Base-by-base conservation (phyloP, 2,797 vertebrate genomes). In the Gila robusta region DNA sequence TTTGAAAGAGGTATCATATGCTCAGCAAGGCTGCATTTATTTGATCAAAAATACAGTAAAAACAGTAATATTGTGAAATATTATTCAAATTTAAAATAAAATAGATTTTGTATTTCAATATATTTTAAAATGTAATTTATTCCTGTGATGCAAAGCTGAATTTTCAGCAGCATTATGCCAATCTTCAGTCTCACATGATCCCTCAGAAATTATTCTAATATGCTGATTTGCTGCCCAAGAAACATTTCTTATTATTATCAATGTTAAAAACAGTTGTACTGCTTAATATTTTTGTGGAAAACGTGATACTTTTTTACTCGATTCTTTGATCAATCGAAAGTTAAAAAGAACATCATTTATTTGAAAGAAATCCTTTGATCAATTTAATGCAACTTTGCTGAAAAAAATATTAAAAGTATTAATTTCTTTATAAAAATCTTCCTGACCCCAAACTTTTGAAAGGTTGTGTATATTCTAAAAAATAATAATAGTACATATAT, bases 361-460 rank as follows among this genome's bases (percentile, higher is more conserved):
- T 76, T 77, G 28, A 23, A 37, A 39, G 21, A 35, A 59, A 39
- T 77, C 12, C 39, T 39, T 59, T 59, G 52, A 56, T 39, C 32
- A 39, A 32, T 54, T 76, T 14, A 35, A 79, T 21, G 56, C n/a
- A 21, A 64, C 37, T 28, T 21, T 44, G 56, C 56, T 44, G 35
- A 79, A 79, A 49, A 17, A 17, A 14, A 14, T 44, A 44, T 44
- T 62, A 17, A 26, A 78, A 39, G 23, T 64, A 79, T 64, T 79
- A 4, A 64, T 79, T 79, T 78, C 21, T 56, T 23, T 23, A 21
- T 35, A 52, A 32, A 74, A 3, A 77, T 17, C 23, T 47, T 66
- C 10, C 59, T 80, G 59, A 23, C 59, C 59, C 41, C 70, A 72
- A 72, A 14, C 79, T 67, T 80, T 80, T 67, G 59, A 80, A 80